Evolutionary conservation across 2,113 vertebrate species (phyloP), one percentile per base, ranked within the genome.

Genomic region (Ciconia boyciana): DNA sequence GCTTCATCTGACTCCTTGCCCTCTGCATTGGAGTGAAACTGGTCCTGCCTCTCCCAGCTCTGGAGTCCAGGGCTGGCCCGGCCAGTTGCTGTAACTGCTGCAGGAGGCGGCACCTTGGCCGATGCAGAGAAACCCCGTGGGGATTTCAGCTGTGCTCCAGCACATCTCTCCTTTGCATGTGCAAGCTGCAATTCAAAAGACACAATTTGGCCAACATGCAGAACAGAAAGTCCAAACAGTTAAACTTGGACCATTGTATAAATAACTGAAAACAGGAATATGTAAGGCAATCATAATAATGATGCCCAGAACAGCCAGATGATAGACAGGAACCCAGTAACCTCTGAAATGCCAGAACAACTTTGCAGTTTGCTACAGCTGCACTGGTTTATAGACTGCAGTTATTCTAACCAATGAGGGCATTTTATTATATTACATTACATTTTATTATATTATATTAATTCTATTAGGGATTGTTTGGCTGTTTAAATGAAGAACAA

Each of bases 41-140:
- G 43, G 32, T 76, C 54, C 49, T 48, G 36, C 13, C 31, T 72
- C 74, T 93, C 49, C 46, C 64, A 61, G 31, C 13, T 64, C 62
- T 83, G 90, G 39, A 52, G n/a, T 7, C 26, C 21, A 13, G 44
- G n/a, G 24, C 62, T 86, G 62, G 41, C 22, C 39, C 3, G 5
- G 58, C 17, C 2, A 3, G 49, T 87, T 81, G 28, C 76, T 65
- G 49, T 20, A 75, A 6, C 29, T 72, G 75, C n/a, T 58, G 39
- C 0, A 2, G n/a, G 52, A 87, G 54, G 41, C 5, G 3, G 41
- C 57, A 80, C 13, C 61, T 88, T 5, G 28, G 55, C 57, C 84
- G 85, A 20, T 0, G 2, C 5, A 10, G 29, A 57, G 48, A 65
- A 90, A 51, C 3, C 28, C 29, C 0, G 0, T 0, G 0, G 69